These are phyloP conservation scores for Zingel zingel DNA, from an alignment of 2,113 vertebrate genomes.

Conservation along the genomic window DNA sequence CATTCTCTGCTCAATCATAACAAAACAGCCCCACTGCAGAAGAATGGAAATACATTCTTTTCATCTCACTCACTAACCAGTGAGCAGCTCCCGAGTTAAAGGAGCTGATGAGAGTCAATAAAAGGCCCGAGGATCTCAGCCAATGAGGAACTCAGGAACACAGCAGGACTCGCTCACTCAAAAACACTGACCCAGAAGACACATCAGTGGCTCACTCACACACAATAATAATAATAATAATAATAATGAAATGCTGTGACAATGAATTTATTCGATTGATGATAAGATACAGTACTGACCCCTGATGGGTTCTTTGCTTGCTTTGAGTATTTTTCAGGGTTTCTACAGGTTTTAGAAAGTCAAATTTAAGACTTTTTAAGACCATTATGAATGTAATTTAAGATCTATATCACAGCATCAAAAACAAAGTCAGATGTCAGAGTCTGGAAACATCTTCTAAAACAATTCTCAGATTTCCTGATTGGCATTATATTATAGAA, in stretches of 20 bases:
- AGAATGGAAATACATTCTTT: constrained; percentile 25
- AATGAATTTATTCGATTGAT: constrained; percentile 1
- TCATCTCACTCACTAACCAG: not conserved
- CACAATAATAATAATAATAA: not conserved
- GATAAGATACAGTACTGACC: not conserved
- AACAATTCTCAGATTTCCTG: too few relatives aligned
- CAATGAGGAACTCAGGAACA: not conserved
- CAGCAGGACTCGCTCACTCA: not conserved
- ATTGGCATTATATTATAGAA: too few relatives aligned
- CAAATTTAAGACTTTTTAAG: too few relatives aligned
- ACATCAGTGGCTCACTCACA: not conserved
- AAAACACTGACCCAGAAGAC: not conserved
- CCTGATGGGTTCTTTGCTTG: not conserved
- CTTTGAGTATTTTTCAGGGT: not conserved
- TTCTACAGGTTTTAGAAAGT: too few relatives aligned
- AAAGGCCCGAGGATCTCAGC: constrained; percentile 32
- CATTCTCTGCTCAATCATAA: constrained; percentile 57
- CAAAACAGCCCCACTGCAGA: constrained; percentile 46
- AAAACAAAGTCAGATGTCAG: too few relatives aligned
- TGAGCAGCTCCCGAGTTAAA: not conserved
- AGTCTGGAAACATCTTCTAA: too few relatives aligned
- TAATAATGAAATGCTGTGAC: not conserved
- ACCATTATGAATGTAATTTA: too few relatives aligned
- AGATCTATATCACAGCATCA: too few relatives aligned
- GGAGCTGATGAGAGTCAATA: constrained; percentile 18